Evolutionary conservation across 2,797 vertebrate species (phyloP), one percentile per base, ranked within the genome.

Genomic region (Hoplostethus atlanticus): DNA sequence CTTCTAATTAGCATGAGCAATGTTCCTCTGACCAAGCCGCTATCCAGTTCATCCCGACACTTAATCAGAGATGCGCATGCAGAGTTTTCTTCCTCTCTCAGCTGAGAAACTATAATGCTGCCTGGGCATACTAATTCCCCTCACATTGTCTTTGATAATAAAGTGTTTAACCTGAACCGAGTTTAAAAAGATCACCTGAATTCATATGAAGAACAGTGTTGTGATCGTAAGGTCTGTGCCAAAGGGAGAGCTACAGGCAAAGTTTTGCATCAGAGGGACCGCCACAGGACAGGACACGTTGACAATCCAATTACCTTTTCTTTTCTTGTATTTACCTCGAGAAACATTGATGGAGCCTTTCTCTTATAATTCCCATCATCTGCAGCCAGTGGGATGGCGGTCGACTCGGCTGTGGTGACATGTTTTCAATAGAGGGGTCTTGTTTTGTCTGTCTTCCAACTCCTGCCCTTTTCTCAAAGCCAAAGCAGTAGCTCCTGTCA

Each of bases 1-100:
- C 70, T 69, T 76, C 89, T 92, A 87, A 92, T 93, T 92, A 92
- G 88, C 91, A 89, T 92, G 88, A 92, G 86, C 87, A 89, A 89
- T 91, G 85, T 88, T 88, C 87, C 81, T 87, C 85, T 81, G 88
- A 90, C 87, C 86, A 82, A 81, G 83, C 69, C 71, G 76, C 88
- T 77, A 86, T 86, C 84, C 74, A 78, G 86, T 86, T 89, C 87
- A 90, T 89, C 81, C 80, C 68, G 21, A 16, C 73, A 78, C 80
- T 85, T 87, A 82, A 88, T 91, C 80, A 88, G 68, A 78, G 65
- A 67, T 66, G 62, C 76, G 71, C 68, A 48, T 31, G n/a, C 17
- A 52, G 34, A 48, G 40, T 44, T 74, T 55, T 69, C 10, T 66
- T 40, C 71, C 71, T 74, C 69, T 60, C 16, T 57, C 59, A 46